Percentiles rank a stretch among this genome's conserved stretches.
phyloP scores from a whole-genome alignment of 1,140 invertebrate genomes.

The Doryteuthis pealeii region DNA sequence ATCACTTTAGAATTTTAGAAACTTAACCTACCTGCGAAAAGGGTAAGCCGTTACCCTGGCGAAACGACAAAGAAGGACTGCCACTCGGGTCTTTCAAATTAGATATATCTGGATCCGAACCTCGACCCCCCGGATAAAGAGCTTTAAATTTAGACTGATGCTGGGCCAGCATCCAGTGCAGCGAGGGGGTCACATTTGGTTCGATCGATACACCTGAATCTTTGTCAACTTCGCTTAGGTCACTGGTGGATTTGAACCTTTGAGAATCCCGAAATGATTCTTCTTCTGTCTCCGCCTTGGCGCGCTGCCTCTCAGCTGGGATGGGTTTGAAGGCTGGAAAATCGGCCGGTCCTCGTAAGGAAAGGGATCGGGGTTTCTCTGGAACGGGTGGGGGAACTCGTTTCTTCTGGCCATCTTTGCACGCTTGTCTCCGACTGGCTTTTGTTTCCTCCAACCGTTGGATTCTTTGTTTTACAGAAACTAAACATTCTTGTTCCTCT shows the following conservation, averaged over 20 bases:
- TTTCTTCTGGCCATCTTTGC: background rate
- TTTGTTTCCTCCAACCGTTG: background rate
- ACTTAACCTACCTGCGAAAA: too few relatives aligned
- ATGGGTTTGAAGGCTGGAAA: background rate
- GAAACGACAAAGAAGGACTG: too few relatives aligned
- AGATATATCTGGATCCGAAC: too few relatives aligned
- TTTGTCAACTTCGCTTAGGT: background rate
- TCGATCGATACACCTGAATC: background rate
- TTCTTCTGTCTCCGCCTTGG: background rate
- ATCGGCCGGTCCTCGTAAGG: background rate
- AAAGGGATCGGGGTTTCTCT: background rate
- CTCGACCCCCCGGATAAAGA: too few relatives aligned
- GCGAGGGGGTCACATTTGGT: background rate
- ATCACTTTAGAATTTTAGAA: too few relatives aligned
- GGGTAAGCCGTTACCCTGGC: too few relatives aligned
- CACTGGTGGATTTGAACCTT: background rate
- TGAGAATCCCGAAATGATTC: background rate
- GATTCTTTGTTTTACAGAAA: constrained; percentile 6
- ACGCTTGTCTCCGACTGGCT: background rate
- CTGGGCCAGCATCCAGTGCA: background rate
- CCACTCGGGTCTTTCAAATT: too few relatives aligned
- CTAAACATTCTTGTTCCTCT: background rate
- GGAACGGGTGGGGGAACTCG: background rate
- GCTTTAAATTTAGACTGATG: too few relatives aligned
- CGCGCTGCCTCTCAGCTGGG: background rate